Conservation (phyloP, 2,797 vertebrate species). For the Cirrhinus molitorella region DNA sequence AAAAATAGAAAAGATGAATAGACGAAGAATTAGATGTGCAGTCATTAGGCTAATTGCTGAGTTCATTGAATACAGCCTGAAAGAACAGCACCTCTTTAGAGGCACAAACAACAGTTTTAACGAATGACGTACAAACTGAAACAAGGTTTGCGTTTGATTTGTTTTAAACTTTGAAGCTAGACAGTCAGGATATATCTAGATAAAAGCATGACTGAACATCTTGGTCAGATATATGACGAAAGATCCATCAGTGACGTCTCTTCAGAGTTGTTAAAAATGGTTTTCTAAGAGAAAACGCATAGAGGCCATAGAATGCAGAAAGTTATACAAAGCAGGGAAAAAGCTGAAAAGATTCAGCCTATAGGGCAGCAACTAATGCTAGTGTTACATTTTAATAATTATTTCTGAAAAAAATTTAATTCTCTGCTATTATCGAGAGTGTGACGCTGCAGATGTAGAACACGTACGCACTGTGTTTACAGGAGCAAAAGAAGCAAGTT, state of each 20-base stretch:
- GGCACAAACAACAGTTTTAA: conserved; percentile 13
- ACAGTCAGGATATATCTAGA: conserved; percentile 29
- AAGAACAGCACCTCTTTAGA: conserved; percentile 5
- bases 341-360: not conserved
- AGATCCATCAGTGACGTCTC: not conserved
- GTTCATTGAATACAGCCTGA: conserved; percentile 23
- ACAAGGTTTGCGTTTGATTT: conserved; percentile 13
- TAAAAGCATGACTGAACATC: conserved; percentile 8
- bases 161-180: conserved; percentile 39
- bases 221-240: not conserved
- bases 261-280: not conserved
- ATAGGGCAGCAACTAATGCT: not conserved
- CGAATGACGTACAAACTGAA: conserved; percentile 18
- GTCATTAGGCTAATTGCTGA: conserved; percentile 54
- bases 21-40: conserved; percentile 11
- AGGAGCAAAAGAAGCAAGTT: no score
- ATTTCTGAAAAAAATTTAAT: no score
- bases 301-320: no score
- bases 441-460: no score
- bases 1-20: conserved; percentile 36
- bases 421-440: no score
- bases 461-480: no score
- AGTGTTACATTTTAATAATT: no score
- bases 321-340: not conserved
- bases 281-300: not conserved